These are phyloP conservation scores for Passerina amoena DNA, from an alignment of 2,113 vertebrate genomes.

Conservation along the genomic window DNA sequence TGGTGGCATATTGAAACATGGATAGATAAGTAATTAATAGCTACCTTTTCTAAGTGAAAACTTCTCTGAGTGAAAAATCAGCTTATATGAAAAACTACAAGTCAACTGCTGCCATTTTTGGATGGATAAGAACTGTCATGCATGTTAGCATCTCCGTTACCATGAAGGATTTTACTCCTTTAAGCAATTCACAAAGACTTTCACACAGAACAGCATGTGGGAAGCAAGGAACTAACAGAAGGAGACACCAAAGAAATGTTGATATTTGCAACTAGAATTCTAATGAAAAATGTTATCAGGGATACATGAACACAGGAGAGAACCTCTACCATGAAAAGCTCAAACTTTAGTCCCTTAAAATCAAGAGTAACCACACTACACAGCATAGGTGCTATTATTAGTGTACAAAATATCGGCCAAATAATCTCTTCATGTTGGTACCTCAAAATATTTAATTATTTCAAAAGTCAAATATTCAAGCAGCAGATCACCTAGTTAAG, in stretches of 20 bases:
- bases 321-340: not conserved
- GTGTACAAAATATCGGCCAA: not conserved
- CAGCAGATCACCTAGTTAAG: not conserved
- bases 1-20: slow-evolving; percentile 57
- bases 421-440: not conserved
- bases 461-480: not conserved
- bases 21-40: slow-evolving; percentile 61
- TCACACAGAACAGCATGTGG: slow-evolving; percentile 27
- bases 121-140: slow-evolving; percentile 30
- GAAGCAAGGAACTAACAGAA: slow-evolving; percentile 47
- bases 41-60: slow-evolving; percentile 61
- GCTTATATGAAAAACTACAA: slow-evolving; percentile 34
- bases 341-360: not conserved
- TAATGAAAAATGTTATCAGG: slow-evolving; percentile 16
- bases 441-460: not conserved
- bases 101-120: slow-evolving; percentile 43
- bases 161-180: slow-evolving; percentile 27
- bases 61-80: slow-evolving; percentile 53
- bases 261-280: not conserved
- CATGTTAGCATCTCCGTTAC: slow-evolving; percentile 20
- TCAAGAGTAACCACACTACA: not conserved
- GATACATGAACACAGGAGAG: not conserved
- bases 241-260: slow-evolving; percentile 39
- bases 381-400: not conserved
- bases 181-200: slow-evolving; percentile 27